A percentile compares a stretch with the other conserved stretches of the same genome.
phyloP scores from a whole-genome alignment of 2,888 invertebrate species.

The Micoletzkya japonica region DNA sequence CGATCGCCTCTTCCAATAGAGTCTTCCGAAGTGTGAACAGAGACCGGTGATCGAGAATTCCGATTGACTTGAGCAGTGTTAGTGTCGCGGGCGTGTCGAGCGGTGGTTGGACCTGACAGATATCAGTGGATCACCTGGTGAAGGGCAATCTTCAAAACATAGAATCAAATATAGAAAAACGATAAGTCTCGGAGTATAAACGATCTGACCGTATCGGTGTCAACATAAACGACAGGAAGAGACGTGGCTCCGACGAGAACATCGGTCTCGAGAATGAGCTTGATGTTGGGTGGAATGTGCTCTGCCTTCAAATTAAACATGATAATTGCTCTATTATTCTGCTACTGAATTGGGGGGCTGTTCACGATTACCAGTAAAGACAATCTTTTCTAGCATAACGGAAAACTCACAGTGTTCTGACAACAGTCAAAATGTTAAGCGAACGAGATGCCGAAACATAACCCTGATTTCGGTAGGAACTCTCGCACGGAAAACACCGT shows the following conservation, averaged over 20 bases:
- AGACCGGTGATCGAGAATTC: not conserved
- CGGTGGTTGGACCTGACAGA: slow-evolving; percentile 1
- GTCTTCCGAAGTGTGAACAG: slow-evolving; percentile 6
- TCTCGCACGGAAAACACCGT: too few species aligned
- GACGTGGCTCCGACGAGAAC: not conserved
- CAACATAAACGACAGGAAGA: slow-evolving; percentile 18
- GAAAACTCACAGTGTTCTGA: too few species aligned
- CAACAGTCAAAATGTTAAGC: too few species aligned
- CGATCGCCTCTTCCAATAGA: not conserved
- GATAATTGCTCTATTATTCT: not conserved
- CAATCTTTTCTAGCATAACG: not conserved
- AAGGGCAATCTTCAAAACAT: too few species aligned
- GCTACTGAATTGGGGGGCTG: too few species aligned
- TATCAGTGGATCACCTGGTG: too few species aligned
- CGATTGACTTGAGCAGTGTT: slow-evolving; percentile 8
- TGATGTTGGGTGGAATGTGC: not conserved
- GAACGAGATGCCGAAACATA: too few species aligned
- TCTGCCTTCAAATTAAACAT: slow-evolving; percentile 1
- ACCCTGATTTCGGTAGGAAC: too few species aligned
- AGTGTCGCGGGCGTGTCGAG: not conserved
- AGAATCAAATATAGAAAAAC: too few species aligned
- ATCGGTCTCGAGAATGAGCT: slow-evolving; percentile 17
- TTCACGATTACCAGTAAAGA: too few species aligned
- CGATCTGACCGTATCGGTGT: slow-evolving; percentile 15
- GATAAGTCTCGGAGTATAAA: too few species aligned